Evolutionary conservation across 2,113 vertebrate genomes (phyloP).

Genomic region (Callaeas wilsoni): DNA sequence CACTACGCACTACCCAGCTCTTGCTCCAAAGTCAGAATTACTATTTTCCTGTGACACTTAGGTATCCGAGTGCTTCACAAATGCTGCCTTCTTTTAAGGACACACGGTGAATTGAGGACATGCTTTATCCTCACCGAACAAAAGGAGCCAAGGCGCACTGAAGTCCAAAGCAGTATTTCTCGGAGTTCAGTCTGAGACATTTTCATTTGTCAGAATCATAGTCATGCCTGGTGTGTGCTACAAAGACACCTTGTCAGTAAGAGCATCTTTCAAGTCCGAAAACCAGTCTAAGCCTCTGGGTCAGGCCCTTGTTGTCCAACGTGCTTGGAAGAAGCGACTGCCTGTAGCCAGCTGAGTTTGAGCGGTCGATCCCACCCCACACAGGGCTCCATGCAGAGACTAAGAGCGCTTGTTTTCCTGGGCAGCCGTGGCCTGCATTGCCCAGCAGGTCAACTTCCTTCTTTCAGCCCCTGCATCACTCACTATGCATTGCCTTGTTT

Average conservation of each 20-base stretch:
- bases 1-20: neutral
- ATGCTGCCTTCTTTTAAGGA: neutral
- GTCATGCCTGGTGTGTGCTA: neutral
- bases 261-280: neutral
- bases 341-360: neutral
- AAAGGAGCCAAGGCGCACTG: neutral
- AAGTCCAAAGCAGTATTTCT: neutral
- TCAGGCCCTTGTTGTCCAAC: accelerated
- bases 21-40: neutral
- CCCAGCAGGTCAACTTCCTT: neutral
- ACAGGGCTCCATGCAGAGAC: neutral
- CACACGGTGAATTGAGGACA: neutral
- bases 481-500: accelerated
- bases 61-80: neutral
- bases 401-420: accelerated
- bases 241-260: neutral
- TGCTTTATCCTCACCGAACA: neutral
- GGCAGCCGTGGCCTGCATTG: neutral
- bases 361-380: accelerated
- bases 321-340: accelerated
- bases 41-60: neutral
- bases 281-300: neutral
- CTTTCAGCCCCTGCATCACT: neutral
- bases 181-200: neutral
- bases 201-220: neutral